phyloP scores from a whole-genome alignment of 2,888 invertebrate genomes.

The Andrena fulva region DNA sequence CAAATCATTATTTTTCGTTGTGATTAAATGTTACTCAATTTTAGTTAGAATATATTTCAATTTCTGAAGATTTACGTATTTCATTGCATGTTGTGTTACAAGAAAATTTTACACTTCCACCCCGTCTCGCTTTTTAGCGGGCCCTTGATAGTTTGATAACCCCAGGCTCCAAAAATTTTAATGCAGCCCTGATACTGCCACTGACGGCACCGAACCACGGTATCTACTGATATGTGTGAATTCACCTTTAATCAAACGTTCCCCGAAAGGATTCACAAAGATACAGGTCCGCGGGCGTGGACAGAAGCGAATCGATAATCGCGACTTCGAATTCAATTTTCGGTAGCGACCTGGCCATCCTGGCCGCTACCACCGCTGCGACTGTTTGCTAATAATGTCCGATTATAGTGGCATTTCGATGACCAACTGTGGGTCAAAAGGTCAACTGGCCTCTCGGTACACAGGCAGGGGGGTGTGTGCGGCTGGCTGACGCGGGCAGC shows the following conservation, averaged over 20 bases:
- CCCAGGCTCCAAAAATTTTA: too few species aligned
- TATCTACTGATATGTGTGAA: too few species aligned
- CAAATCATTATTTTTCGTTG: too few species aligned
- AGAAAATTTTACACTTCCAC: too few species aligned
- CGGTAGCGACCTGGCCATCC: conserved; percentile 15
- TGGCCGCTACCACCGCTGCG: conserved; percentile 11
- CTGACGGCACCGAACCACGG: too few species aligned
- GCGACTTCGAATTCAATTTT: conserved; percentile 59
- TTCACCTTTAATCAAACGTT: neutral
- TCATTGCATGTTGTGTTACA: too few species aligned
- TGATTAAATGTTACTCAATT: too few species aligned
- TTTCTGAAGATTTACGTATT: too few species aligned
- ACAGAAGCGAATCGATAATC: conserved; percentile 60
- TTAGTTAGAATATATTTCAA: too few species aligned
- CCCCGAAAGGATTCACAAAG: conserved; percentile 32
- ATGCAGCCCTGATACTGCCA: too few species aligned
- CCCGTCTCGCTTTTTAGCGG: too few species aligned
- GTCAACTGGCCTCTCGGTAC: conserved; percentile 35
- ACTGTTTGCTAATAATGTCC: conserved; percentile 57
- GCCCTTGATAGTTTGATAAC: too few species aligned
- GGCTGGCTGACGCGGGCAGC: conserved; percentile 14
- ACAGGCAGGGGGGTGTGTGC: neutral
- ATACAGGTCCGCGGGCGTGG: conserved; percentile 26
- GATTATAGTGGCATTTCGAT: conserved; percentile 61
- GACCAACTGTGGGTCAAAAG: conserved; percentile 59